phyloP scores from a whole-genome alignment of 2,113 vertebrate genomes.

The Cinclus cinclus region DNA sequence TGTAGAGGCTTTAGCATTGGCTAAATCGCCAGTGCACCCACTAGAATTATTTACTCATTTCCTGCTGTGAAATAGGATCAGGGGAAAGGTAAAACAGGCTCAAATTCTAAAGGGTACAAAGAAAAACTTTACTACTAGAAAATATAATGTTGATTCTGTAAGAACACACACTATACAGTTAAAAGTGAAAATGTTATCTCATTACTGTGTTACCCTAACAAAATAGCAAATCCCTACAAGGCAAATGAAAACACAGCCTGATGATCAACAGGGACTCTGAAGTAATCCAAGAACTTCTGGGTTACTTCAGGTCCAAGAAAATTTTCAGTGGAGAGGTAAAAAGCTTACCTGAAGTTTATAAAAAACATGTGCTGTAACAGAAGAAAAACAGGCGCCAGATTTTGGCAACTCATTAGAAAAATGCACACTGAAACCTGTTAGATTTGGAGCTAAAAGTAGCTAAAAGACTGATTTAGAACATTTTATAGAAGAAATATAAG shows the following conservation, averaged over 20 bases:
- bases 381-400: not conserved
- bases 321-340: not conserved
- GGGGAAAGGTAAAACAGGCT: too few species aligned
- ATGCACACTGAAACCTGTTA: not conserved
- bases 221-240: not conserved
- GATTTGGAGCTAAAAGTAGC: not conserved
- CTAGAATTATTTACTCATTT: too few species aligned
- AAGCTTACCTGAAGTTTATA: not conserved
- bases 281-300: not conserved
- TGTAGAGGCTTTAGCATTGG: too few species aligned
- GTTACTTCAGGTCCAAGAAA: not conserved
- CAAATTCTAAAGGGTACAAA: too few species aligned
- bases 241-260: not conserved
- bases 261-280: not conserved
- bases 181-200: not conserved
- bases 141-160: not conserved
- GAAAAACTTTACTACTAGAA: too few species aligned
- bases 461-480: not conserved
- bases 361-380: not conserved
- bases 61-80: too few species aligned
- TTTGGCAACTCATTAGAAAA: not conserved
- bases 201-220: not conserved
- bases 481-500: not conserved
- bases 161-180: not conserved
- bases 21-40: too few species aligned